Percentiles rank a stretch among this genome's conserved stretches.
phyloP scores from a whole-genome alignment of 2,113 vertebrate species.

The Crotalus tigris region DNA sequence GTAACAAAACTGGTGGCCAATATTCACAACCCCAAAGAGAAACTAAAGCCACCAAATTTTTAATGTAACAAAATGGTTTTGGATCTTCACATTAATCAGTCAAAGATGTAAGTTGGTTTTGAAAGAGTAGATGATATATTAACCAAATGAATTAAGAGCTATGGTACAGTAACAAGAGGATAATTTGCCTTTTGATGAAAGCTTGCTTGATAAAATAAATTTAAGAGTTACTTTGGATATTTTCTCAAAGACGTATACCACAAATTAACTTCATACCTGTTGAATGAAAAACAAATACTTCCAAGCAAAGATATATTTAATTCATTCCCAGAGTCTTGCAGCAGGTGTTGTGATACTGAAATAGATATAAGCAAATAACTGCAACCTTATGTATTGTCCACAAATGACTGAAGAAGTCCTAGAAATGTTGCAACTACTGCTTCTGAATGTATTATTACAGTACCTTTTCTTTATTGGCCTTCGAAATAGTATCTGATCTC shows the following conservation, averaged over 20 bases:
- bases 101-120: background rate
- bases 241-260: background rate
- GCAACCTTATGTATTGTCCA: background rate
- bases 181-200: background rate
- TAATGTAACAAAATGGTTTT: background rate
- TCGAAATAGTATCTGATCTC: background rate
- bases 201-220: background rate
- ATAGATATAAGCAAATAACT: background rate
- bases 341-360: background rate
- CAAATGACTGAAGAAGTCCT: background rate
- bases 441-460: background rate
- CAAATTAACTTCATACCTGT: background rate
- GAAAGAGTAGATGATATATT: background rate
- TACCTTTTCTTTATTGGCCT: background rate
- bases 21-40: background rate
- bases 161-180: background rate
- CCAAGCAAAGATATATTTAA: background rate
- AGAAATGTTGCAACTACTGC: background rate
- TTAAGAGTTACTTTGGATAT: background rate
- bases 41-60: background rate
- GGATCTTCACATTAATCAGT: background rate
- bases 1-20: background rate
- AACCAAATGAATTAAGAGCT: background rate
- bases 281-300: background rate
- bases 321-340: background rate